These are phyloP conservation scores for Molanna angustata DNA, from an alignment of 2,888 invertebrate species.

Conservation along the genomic window DNA sequence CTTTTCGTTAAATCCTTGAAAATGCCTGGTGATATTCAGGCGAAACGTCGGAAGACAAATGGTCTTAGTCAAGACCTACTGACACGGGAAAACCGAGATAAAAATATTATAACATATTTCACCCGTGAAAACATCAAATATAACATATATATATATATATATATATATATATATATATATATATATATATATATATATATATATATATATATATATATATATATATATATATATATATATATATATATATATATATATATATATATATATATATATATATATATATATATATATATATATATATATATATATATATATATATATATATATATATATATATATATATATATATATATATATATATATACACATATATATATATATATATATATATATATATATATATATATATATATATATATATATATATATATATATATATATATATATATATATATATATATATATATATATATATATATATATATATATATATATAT, in stretches of 20 bases:
- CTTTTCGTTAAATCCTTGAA: too few species aligned
- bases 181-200: neutral
- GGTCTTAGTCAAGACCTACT: too few species aligned
- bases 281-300: neutral
- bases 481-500: too few species aligned
- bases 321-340: neutral
- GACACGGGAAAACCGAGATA: too few species aligned
- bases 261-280: neutral
- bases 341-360: neutral
- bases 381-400: neutral
- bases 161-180: neutral
- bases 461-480: too few species aligned
- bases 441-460: too few species aligned
- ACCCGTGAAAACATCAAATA: too few species aligned
- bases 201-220: neutral
- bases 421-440: too few species aligned
- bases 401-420: too few species aligned
- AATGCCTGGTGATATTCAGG: too few species aligned
- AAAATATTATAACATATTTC: too few species aligned
- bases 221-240: neutral
- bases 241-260: neutral
- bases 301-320: neutral
- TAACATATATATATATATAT: neutral
- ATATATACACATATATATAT: neutral
- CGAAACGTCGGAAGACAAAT: too few species aligned